Evolutionary conservation across 1,140 invertebrate genomes (phyloP), one percentile per base, ranked within the genome.

Genomic region (Cydia pomonella): DNA sequence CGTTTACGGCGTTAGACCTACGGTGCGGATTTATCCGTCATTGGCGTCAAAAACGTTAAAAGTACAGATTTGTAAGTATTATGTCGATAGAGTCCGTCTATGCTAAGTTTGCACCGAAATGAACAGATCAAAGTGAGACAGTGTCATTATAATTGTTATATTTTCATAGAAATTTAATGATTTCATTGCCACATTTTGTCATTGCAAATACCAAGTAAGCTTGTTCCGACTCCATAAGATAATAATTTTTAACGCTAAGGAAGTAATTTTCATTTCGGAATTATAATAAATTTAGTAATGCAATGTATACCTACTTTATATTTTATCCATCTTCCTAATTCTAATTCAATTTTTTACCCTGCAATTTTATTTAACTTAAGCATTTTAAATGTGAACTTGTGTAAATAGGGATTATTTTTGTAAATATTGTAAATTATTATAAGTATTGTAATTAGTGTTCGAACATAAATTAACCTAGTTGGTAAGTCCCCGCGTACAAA

Each of bases 291-390:
- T 21, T 53, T 53, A 21, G 5, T 53, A 21, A 47, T 47, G 44
- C 44, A 47, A 16, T 16, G 16, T 47, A 47, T 5, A 10, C 3
- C 13, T 16, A 4, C 16, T 47, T 47, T 47, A 47, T 47, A 50
- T 7, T 59, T 23, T 23, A 23, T 23, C 53, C 2, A 23, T 23
- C 21, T 23, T 23, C 1, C n/a, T 25, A 25, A 25, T 25, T 16
- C 6, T 69, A 6, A 69, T 69, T 29, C 4, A 1, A 69, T 33
- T n/a, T 33, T 29, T 69, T 69, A 50, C n/a, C 23, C n/a, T 29
- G 10, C 64, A 69, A 33, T 69, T 69, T 69, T 29, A 69, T 16
- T 18, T 33, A 16, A 66, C 33, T n/a, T 69, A 69, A 69, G 64
- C 64, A 69, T 69, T 69, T 33, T 69, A 59, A 59, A 59, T 59